Evolutionary conservation across 92 coral and sea anemone species (phyloP), one percentile per base, ranked within the genome.

Genomic region (Ricordea florida): DNA sequence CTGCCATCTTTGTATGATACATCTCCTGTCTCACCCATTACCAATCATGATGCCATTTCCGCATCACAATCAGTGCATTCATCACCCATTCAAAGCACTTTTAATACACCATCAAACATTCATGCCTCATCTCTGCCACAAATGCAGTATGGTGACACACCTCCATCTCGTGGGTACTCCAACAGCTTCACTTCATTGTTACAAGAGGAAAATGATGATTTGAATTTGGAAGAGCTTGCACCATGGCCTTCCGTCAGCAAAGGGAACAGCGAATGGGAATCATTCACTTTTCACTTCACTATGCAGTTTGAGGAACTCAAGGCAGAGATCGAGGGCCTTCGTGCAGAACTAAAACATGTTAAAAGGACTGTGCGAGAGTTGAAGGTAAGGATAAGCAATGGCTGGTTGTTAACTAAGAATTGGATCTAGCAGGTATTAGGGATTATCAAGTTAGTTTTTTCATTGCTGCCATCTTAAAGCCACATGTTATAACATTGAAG

Each of bases 271-370:
- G 78, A 70, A 13, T 70, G 78, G 78, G 9, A 18, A 18, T 70
- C 78, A 2, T 70, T 51, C 52, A 31, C 78, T 27, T 33, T 24
- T 10, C 65, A 70, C 15, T 51, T 64, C 50, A 76, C 65, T 9
- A 8, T 16, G 17, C 38, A 45, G 41, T 63, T 76, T 40, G 74
- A 76, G 20, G 34, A 15, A 16, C 25, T 77, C 4, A 77, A 64
- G 29, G 75, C 33, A 24, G 75, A 77, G 29, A 53, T 77, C 1
- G 83, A 77, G 15, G 17, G 13, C 14, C 65, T 77, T 13, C 52
- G 30, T 25, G 10, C 41, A 17, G 76, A 78, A 32, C 66, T 40
- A 3, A 53, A 41, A 37, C 25, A 48, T 18, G 31, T 78, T 26
- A 55, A 53, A 43, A 78, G 55, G 23, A 66, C 25, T 5, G 33